phyloP scores from a whole-genome alignment of 2,113 vertebrate species.

The Megaceryle maxima region DNA sequence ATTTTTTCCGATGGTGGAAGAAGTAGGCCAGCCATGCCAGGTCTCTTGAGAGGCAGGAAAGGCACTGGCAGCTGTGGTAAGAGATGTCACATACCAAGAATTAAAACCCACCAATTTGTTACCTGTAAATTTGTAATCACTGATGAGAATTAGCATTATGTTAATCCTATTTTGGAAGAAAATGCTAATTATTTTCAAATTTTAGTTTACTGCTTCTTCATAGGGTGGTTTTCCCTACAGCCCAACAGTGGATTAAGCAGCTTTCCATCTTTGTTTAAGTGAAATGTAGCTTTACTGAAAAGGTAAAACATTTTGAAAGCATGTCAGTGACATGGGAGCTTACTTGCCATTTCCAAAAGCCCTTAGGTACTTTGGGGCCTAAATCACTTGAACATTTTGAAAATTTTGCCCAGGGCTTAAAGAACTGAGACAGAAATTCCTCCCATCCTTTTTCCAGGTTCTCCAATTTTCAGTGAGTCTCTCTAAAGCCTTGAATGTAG shows the following conservation, averaged over 20 bases:
- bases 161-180: background rate
- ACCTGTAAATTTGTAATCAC: background rate
- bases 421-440: background rate
- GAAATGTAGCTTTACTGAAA: background rate
- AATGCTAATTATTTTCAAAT: background rate
- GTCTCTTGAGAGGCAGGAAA: background rate
- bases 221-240: background rate
- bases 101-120: background rate
- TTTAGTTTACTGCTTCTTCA: background rate
- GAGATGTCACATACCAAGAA: background rate
- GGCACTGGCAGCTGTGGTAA: background rate
- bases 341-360: background rate
- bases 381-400: background rate
- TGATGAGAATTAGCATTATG: background rate
- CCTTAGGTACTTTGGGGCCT: background rate
- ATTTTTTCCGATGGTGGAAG: conserved; percentile 15
- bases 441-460: background rate
- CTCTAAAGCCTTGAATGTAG: background rate
- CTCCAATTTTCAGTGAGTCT: background rate
- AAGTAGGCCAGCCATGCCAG: background rate
- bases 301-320: background rate
- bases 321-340: accelerated
- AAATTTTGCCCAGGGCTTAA: background rate
- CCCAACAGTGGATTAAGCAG: background rate
- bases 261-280: background rate